These are phyloP conservation scores for Sesia apiformis DNA, from an alignment of 2,888 invertebrate species.

Conservation along the genomic window DNA sequence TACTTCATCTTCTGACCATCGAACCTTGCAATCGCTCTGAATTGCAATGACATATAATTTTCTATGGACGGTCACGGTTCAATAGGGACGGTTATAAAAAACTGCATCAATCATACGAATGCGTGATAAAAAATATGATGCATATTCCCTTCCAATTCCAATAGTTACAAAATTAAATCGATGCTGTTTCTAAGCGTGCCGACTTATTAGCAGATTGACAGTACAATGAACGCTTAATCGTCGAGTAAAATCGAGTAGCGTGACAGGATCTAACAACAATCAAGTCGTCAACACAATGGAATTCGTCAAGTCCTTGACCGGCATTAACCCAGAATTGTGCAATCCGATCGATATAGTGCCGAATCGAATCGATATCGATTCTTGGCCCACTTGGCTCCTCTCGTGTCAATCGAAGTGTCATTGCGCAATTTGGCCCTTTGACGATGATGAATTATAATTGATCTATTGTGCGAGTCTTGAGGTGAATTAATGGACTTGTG, in stretches of 20 bases:
- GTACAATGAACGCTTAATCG: constrained; percentile 30
- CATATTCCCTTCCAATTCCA: background rate
- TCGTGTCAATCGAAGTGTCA: constrained; percentile 32
- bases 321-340: constrained; percentile 51
- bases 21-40: background rate
- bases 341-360: constrained; percentile 44
- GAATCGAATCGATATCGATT: constrained; percentile 47
- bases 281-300: constrained; percentile 31
- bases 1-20: background rate
- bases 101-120: too few relatives aligned
- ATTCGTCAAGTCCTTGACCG: constrained; percentile 51
- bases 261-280: constrained; percentile 18
- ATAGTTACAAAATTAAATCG: background rate
- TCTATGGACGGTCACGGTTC: too few relatives aligned
- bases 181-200: constrained; percentile 1
- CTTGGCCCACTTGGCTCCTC: constrained; percentile 39
- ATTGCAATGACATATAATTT: too few relatives aligned
- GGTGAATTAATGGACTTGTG: constrained; percentile 21
- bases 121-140: too few relatives aligned
- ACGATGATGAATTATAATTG: constrained; percentile 33
- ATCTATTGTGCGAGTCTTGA: constrained; percentile 37
- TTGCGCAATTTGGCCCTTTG: constrained; percentile 46
- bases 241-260: constrained; percentile 6
- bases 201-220: constrained; percentile 7
- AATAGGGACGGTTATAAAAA: too few relatives aligned